Evolutionary conservation across 2,113 vertebrate genomes (phyloP), one percentile per base, ranked within the genome.

Genomic region (Triplophysa siluroides): DNA sequence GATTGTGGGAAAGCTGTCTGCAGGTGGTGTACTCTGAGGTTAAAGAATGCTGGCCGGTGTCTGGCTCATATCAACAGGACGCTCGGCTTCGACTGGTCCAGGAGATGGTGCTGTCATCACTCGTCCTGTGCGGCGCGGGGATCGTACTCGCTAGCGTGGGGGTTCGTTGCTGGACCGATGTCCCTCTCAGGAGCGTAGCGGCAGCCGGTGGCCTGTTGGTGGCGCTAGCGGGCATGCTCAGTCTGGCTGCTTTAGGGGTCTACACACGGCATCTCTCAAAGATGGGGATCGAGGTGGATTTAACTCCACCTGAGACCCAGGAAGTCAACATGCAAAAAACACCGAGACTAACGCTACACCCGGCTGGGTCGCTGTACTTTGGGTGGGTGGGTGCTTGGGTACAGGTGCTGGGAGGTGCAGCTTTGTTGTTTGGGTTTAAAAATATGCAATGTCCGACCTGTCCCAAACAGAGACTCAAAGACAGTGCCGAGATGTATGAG

Each of bases 1-100:
- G 93, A 9, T 81, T 94, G 0, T 94, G 93, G 93, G 92, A 94
- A 83, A 93, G 91, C 82, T 94, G 93, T 84, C 83, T 94, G 73
- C 92, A 93, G 85, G 90, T 94, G 86, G 90, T 87, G 54, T 87
- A 89, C 72, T 91, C 91, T 0, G 92, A 94, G 81, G 84, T 93
- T 67, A 92, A 91, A 80, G 90, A 93, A 72, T 94, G 93, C 80
- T 93, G 92, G 93, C 91, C 93, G 0, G 90, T 91, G 10, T 83
- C 89, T 0, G 92, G 92, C 8, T 80, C 88, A 0, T 93, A 93
- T 13, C 89, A 90, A 84, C 85, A 84, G 26, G 92, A 94, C 75
- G 71, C 83, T 0, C 86, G 89, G 26, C 88, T 94, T 45, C 90
- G 88, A 14, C 81, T 92, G 61, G 83, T 89, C 0, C 91, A 92